Percentiles rank a stretch among this genome's conserved stretches.
Conservation (phyloP, 2,888 invertebrate species). For the Ichneumoninae sp. region DNA sequence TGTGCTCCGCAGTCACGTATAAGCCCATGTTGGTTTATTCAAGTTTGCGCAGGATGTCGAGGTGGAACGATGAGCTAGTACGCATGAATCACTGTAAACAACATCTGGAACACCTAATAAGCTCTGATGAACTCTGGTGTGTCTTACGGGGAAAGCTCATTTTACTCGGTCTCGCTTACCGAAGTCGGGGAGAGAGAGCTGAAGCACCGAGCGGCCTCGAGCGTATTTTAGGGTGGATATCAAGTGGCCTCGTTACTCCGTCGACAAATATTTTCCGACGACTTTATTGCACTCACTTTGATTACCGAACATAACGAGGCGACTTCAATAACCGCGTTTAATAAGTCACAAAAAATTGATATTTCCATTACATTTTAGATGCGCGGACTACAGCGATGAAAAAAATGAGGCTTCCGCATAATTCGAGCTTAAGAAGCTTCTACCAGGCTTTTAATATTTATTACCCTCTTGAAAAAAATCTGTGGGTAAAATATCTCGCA, state of each 20-base stretch:
- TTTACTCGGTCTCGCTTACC: conserved; percentile 24
- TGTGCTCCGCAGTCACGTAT: background rate
- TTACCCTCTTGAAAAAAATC: background rate
- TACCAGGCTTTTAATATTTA: background rate
- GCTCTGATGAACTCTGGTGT: conserved; percentile 56
- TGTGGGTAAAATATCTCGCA: too few relatives aligned
- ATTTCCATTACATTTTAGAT: background rate
- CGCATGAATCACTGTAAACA: conserved; percentile 62
- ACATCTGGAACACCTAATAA: conserved; percentile 63
- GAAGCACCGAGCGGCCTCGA: background rate
- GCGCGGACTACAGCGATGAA: background rate
- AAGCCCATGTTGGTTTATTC: conserved; percentile 24
- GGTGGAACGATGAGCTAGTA: conserved; percentile 51
- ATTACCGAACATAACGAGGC: background rate
- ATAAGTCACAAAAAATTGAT: conserved; percentile 8
- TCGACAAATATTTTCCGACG: conserved; percentile 31
- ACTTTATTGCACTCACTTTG: conserved; percentile 28
- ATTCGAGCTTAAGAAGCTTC: background rate
- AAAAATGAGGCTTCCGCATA: background rate
- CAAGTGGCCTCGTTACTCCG: conserved; percentile 33
- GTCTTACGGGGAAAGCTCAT: conserved; percentile 50
- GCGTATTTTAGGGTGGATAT: conserved; percentile 49
- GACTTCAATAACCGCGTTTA: conserved; percentile 3
- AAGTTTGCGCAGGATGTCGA: conserved; percentile 51
- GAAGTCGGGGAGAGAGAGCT: background rate